phyloP scores from a whole-genome alignment of 2,797 vertebrate species.

The Hypotaenidia philippensis region DNA sequence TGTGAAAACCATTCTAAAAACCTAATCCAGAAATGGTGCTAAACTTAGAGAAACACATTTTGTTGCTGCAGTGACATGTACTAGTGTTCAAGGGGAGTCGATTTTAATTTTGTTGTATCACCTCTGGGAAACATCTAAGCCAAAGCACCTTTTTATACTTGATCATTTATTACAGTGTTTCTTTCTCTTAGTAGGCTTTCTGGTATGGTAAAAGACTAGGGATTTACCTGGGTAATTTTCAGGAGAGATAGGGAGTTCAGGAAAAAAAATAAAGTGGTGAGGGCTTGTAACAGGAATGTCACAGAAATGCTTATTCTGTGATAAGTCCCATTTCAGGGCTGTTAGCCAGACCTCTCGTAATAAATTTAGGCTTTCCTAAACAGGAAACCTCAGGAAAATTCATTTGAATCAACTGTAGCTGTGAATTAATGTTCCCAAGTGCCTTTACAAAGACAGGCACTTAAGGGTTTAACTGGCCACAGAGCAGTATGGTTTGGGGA shows the following conservation, averaged over 20 bases:
- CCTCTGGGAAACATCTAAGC: not conserved
- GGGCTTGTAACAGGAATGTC: not conserved
- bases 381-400: constrained; percentile 42
- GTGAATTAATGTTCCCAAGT: constrained; percentile 7
- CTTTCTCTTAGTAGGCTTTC: not conserved
- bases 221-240: constrained; percentile 15
- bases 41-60: not conserved
- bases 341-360: constrained; percentile 7
- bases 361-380: constrained; percentile 39
- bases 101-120: not conserved
- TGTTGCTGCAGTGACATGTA: not conserved
- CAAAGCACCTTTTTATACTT: not conserved
- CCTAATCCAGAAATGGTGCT: not conserved
- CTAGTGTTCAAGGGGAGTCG: not conserved
- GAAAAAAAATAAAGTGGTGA: not conserved
- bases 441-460: not conserved
- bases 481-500: not conserved
- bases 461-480: not conserved
- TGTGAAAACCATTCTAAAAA: not conserved
- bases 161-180: not conserved
- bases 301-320: not conserved
- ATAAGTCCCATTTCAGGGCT: constrained; percentile 16
- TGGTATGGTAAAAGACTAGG: not conserved
- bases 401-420: constrained; percentile 25
- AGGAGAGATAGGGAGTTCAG: not conserved